Conservation (phyloP, 2,797 vertebrate genomes). For the Dromococcyx pavoninus region DNA sequence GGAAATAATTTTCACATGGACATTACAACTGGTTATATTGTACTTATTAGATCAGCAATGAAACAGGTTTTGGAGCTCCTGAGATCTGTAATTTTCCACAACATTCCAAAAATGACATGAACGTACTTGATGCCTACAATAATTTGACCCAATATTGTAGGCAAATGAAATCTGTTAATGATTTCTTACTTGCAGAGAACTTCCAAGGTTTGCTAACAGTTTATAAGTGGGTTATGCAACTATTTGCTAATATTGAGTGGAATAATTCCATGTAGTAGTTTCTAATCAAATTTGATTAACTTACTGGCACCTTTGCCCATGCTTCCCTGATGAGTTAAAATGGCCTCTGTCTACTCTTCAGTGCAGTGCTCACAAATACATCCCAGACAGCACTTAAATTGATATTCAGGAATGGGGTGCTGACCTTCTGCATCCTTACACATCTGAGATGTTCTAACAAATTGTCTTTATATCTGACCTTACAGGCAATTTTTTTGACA, state of each 20-base stretch:
- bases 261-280: neutral
- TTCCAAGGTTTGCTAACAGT: neutral
- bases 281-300: neutral
- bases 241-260: neutral
- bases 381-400: neutral
- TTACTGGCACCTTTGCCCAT: neutral
- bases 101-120: neutral
- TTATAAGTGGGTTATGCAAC: slow-evolving; percentile 2
- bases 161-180: slow-evolving; percentile 4
- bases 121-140: neutral
- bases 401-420: neutral
- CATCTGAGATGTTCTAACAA: neutral
- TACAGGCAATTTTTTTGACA: neutral
- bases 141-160: neutral
- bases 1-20: neutral
- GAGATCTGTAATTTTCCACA: neutral
- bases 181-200: neutral
- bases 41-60: neutral
- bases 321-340: neutral
- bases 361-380: neutral
- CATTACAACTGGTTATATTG: neutral
- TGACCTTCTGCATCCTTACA: neutral
- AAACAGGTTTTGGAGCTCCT: neutral
- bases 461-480: neutral
- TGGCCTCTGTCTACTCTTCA: neutral